Evolutionary conservation across 1,140 invertebrate species (phyloP).

Genomic region (Phocides pigmalion): DNA sequence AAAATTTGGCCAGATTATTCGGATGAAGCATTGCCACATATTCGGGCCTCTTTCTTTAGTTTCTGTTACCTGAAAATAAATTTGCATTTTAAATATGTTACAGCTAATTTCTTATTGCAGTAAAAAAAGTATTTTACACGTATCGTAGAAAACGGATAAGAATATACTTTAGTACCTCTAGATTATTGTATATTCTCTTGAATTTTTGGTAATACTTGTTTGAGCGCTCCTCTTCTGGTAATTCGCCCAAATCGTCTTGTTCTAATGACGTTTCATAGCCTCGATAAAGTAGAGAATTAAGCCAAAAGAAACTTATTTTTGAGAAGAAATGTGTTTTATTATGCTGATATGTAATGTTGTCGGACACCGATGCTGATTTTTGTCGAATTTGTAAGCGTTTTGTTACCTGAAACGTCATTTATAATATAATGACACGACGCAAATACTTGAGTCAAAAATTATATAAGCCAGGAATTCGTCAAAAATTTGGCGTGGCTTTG

Average conservation of each 20-base stretch:
- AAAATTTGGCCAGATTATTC: constrained; percentile 89
- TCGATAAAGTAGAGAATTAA: constrained; percentile 86
- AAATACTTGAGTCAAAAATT: not conserved
- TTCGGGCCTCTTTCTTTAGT: constrained; percentile 37
- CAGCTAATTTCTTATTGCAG: not conserved
- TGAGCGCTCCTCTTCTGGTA: constrained; percentile 87
- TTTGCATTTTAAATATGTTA: not conserved
- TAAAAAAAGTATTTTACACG: not conserved
- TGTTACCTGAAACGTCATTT: constrained; percentile 55
- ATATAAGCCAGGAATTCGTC: no score
- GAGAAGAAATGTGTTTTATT: constrained; percentile 87
- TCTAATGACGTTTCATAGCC: constrained; percentile 88
- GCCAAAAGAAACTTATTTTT: constrained; percentile 91
- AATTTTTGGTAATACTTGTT: constrained; percentile 84
- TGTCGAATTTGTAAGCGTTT: constrained; percentile 49
- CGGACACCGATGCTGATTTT: constrained; percentile 47
- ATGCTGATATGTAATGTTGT: constrained; percentile 82
- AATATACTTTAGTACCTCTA: constrained; percentile 75
- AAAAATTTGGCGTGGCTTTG: no score
- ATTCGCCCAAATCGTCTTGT: constrained; percentile 87
- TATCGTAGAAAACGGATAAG: constrained; percentile 9
- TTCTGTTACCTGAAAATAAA: constrained; percentile 50
- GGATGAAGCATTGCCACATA: constrained; percentile 88
- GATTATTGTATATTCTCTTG: constrained; percentile 74
- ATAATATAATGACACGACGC: not conserved